phyloP scores from a whole-genome alignment of 2,113 vertebrate species.

The Ptychochromis oligacanthus region DNA sequence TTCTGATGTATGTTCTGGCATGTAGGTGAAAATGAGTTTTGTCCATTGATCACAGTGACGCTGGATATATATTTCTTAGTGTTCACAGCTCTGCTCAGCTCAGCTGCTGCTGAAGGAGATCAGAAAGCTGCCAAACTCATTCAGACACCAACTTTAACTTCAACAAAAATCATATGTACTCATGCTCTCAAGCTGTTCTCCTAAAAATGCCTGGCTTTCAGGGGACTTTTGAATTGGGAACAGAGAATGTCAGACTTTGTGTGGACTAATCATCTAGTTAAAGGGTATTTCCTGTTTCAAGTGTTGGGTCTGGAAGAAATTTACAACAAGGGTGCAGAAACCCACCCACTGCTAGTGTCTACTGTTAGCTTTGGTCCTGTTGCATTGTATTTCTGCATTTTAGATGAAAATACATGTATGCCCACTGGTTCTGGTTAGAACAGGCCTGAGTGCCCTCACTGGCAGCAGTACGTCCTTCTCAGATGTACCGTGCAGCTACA shows the following conservation, averaged over 20 bases:
- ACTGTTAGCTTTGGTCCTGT: too few species aligned
- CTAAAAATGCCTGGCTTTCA: background rate
- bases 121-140: background rate
- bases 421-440: too few species aligned
- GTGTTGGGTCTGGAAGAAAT: too few species aligned
- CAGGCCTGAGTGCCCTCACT: too few species aligned
- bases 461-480: background rate
- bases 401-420: too few species aligned
- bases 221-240: too few species aligned
- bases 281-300: too few species aligned
- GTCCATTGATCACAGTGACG: background rate
- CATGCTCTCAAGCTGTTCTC: background rate
- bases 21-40: background rate
- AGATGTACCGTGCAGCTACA: background rate
- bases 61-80: background rate
- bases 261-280: too few species aligned
- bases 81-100: background rate
- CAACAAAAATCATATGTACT: accelerated
- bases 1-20: background rate
- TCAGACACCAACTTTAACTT: background rate
- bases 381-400: too few species aligned
- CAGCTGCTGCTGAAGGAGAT: background rate
- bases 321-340: too few species aligned
- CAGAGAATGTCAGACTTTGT: too few species aligned
- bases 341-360: too few species aligned